Evolutionary conservation across 2,113 vertebrate genomes (phyloP), one percentile per base, ranked within the genome.

Genomic region (Hippocampus guttulatus): DNA sequence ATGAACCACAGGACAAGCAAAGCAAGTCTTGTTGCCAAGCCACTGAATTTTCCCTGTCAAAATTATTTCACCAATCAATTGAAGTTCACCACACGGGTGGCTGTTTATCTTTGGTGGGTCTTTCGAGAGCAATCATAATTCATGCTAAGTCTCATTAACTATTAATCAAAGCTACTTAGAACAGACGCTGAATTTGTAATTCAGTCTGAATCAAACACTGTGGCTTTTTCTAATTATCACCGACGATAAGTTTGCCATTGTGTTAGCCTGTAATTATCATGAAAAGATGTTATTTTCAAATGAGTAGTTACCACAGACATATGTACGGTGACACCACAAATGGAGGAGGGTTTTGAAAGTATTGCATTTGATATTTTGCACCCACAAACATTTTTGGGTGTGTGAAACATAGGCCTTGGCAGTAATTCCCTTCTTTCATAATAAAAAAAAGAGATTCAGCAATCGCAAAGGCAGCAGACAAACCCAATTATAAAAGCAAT

Each of bases 401-500:
- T 47, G 43, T 47, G 69, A 84, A 86, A 75, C 74, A 68, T 78
- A 80, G 52, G 45, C 80, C 81, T 85, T 82, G 76, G 82, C 74
- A 69, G 85, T 89, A 88, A 88, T 89, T 86, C 82, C 65, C 81
- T 86, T 87, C 87, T 88, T 89, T 87, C 82, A 90, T 86, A 84
- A 80, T 75, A 78, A 84, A 83, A 67, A 85, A 52, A 64, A 83
- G 81, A 91, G 88, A 84, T 83, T 87, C 82, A 86, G 86, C 84
- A 89, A 85, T 88, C 85, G 79, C 72, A 84, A 75, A 76, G 82
- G 85, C 78, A 71, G 80, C 79, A 89, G 84, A 89, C 85, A 88
- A 84, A 88, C 88, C 84, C 88, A 87, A 89, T 90, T 88, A 91
- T 85, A 87, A 88, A 88, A 87, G 83, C 88, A 82, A 89, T 84